Conservation (phyloP, 2,113 vertebrate genomes). For the Himantopus leucocephalus region DNA sequence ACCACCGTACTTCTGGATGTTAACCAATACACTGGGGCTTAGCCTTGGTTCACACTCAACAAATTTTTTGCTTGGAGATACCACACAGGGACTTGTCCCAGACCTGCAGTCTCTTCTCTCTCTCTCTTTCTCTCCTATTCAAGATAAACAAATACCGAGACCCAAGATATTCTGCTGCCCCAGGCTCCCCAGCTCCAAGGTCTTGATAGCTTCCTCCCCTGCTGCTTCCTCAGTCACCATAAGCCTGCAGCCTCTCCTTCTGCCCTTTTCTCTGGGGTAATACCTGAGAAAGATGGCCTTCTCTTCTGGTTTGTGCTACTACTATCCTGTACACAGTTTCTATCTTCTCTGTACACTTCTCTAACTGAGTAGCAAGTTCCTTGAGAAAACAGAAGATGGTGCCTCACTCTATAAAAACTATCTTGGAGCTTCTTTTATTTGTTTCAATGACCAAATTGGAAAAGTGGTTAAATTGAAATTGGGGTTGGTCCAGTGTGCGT, state of each 20-base stretch:
- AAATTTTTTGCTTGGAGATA: background rate
- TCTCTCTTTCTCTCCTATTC: background rate
- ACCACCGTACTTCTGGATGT: background rate
- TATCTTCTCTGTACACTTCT: background rate
- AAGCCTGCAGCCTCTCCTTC: background rate
- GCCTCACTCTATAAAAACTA: background rate
- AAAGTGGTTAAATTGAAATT: background rate
- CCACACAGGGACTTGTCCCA: background rate
- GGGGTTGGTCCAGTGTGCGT: background rate
- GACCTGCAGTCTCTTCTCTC: background rate
- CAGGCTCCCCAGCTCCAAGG: background rate
- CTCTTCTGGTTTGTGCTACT: background rate
- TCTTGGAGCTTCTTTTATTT: background rate
- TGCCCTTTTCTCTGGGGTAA: background rate
- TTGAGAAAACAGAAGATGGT: background rate
- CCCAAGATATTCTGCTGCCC: background rate
- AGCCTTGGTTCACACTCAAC: background rate
- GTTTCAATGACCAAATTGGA: background rate
- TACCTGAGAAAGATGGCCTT: background rate
- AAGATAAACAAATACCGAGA: background rate
- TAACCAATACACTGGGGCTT: background rate
- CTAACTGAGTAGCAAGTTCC: background rate
- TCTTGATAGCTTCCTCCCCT: background rate
- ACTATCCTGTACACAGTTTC: background rate
- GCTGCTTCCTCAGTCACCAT: background rate